Percentiles rank a stretch among this genome's conserved stretches.
phyloP scores from a whole-genome alignment of 1,140 invertebrate species.

The Vanessa atalanta region DNA sequence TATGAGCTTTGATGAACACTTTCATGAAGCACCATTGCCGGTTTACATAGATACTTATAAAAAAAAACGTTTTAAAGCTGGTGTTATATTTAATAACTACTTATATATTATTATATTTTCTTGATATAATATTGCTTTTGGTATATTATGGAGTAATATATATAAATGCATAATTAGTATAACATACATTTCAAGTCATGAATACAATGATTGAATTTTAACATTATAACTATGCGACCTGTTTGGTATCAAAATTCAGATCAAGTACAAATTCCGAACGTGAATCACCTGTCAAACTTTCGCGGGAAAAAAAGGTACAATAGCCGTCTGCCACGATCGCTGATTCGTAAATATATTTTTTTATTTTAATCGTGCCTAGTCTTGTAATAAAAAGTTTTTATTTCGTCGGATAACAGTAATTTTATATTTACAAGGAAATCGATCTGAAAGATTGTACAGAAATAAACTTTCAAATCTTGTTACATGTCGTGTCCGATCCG shows the following conservation, averaged over 20 bases:
- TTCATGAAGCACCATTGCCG: no score
- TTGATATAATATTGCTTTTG: no score
- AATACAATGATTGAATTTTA: background rate
- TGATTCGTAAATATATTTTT: constrained; percentile 38
- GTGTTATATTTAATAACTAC: no score
- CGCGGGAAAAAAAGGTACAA: constrained; percentile 53
- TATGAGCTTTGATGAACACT: no score
- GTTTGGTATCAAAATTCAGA: constrained; percentile 31
- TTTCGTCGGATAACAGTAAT: background rate
- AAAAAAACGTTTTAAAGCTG: no score
- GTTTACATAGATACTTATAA: no score
- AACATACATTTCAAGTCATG: no score
- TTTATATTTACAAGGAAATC: constrained; percentile 16
- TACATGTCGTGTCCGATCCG: constrained; percentile 22
- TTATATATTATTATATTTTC: no score
- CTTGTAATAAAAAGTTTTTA: background rate
- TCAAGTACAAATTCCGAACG: constrained; percentile 52
- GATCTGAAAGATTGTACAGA: constrained; percentile 11
- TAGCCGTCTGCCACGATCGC: constrained; percentile 35
- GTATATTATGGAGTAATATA: no score
- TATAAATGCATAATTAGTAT: no score
- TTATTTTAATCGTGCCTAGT: background rate
- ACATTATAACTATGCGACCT: background rate
- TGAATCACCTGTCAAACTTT: constrained; percentile 71
- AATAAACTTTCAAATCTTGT: constrained; percentile 25